A percentile compares a stretch with the other conserved stretches of the same genome.
These are phyloP conservation scores for Scophthalmus maximus DNA, from an alignment of 2,113 vertebrate genomes.

Conservation along the genomic window DNA sequence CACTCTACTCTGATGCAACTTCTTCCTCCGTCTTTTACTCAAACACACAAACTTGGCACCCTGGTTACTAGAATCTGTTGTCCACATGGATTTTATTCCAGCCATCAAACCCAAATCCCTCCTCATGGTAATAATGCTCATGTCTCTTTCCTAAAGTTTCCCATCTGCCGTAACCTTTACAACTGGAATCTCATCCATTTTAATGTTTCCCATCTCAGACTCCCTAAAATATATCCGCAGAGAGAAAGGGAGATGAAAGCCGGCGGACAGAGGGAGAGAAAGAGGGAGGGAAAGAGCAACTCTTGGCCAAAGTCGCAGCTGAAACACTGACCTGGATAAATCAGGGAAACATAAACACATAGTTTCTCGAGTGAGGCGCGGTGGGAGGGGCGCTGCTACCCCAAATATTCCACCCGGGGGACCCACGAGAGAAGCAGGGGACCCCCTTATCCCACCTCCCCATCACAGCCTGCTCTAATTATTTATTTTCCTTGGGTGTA, in stretches of 20 bases:
- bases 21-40: constrained; percentile 8
- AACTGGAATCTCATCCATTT: constrained; percentile 68
- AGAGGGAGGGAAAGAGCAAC: constrained; percentile 55
- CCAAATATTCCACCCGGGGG: constrained; percentile 69
- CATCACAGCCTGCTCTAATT: constrained; percentile 66
- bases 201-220: constrained; percentile 67
- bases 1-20: constrained; percentile 9
- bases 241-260: constrained; percentile 40
- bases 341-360: constrained; percentile 77
- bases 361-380: constrained; percentile 52
- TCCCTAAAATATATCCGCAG: constrained; percentile 66
- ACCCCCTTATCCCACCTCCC: constrained; percentile 58
- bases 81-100: constrained; percentile 36
- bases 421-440: constrained; percentile 38
- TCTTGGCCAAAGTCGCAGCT: constrained; percentile 64
- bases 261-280: constrained; percentile 26
- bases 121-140: constrained; percentile 39
- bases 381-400: constrained; percentile 55
- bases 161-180: constrained; percentile 58
- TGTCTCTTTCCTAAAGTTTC: constrained; percentile 51
- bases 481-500: constrained; percentile 80
- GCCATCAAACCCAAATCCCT: constrained; percentile 43
- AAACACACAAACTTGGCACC: constrained; percentile 18
- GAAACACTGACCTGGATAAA: constrained; percentile 79
- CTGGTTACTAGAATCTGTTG: constrained; percentile 11